Conservation (phyloP, 2,797 vertebrate genomes). For the Tadarida brasiliensis region DNA sequence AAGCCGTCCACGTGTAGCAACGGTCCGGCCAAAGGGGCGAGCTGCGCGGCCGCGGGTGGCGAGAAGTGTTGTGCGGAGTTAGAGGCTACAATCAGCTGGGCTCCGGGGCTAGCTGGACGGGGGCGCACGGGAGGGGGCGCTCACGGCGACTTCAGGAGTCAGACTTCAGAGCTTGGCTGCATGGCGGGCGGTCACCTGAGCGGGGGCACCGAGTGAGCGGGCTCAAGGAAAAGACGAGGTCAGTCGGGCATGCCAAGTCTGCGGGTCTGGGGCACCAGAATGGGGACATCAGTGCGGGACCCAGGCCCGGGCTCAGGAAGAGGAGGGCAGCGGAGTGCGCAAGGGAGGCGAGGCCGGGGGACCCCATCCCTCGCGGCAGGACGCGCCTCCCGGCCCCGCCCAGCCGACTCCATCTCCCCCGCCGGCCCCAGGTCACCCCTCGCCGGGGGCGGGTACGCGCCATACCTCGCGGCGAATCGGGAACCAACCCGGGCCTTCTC, state of each 20-base stretch:
- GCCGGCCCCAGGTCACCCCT: background rate
- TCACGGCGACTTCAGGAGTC: background rate
- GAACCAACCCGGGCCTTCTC: constrained; percentile 29
- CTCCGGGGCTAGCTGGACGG: background rate
- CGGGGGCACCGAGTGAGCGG: background rate
- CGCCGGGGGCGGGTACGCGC: background rate
- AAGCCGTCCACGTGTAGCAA: background rate
- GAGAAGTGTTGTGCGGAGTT: background rate
- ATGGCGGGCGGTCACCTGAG: background rate
- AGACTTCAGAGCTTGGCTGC: background rate
- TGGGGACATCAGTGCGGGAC: background rate
- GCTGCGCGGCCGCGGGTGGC: background rate
- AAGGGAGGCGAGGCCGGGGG: background rate
- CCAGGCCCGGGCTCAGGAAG: background rate
- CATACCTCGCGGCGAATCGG: constrained; percentile 73
- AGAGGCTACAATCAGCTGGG: background rate
- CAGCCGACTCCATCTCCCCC: background rate
- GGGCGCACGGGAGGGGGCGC: background rate
- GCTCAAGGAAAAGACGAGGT: background rate
- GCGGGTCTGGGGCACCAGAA: background rate
- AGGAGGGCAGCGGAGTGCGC: background rate
- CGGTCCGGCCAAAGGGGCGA: background rate
- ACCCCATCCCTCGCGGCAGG: background rate
- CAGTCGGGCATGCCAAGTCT: background rate
- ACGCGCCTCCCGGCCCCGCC: background rate